These are phyloP conservation scores for Zosterops pallidus DNA, from an alignment of 2,113 vertebrate genomes.

Conservation along the genomic window DNA sequence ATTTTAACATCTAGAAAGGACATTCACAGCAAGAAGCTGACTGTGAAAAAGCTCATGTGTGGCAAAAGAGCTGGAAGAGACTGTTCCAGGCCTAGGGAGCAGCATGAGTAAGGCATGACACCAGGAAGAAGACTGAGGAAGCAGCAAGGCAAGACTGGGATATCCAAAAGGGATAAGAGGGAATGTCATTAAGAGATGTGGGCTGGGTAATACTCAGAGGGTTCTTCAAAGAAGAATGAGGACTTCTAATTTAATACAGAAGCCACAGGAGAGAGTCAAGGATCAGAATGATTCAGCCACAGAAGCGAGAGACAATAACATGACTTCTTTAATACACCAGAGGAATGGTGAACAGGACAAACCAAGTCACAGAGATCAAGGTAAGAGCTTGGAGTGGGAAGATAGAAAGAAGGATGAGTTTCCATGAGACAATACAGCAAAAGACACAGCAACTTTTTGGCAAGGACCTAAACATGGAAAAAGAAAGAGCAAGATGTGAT, in stretches of 20 bases:
- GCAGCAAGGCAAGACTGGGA: not conserved
- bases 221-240: conserved; percentile 1
- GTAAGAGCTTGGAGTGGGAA: not conserved
- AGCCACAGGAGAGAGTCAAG: not conserved
- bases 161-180: not conserved
- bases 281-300: not conserved
- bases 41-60: not conserved
- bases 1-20: not conserved
- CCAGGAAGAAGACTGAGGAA: not conserved
- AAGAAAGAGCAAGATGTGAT: not conserved
- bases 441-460: not conserved
- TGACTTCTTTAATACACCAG: not conserved
- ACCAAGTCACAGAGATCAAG: not conserved
- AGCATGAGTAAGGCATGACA: not conserved
- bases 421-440: not conserved
- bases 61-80: not conserved
- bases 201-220: not conserved
- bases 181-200: not conserved
- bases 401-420: conserved; percentile 9
- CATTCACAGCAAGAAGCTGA: not conserved
- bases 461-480: not conserved
- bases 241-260: not conserved
- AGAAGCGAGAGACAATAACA: not conserved
- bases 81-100: not conserved
- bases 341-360: not conserved